Percentiles rank a stretch among this genome's conserved stretches.
phyloP scores from a whole-genome alignment of 30 jellyfish, hydroid and myxozoan species.

The Hydractinia symbiolongicarpus region DNA sequence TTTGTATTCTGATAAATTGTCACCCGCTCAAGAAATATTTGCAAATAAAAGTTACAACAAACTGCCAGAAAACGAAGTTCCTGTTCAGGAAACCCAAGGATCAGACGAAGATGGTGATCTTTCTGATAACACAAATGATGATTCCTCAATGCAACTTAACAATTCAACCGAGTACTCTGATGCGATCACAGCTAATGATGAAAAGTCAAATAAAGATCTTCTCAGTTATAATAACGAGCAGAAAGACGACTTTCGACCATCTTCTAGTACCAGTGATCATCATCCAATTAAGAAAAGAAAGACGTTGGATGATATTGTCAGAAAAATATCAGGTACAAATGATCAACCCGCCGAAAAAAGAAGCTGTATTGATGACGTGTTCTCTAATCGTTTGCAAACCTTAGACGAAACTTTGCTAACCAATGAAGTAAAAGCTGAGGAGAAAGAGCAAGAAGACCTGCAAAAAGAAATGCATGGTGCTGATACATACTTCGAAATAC shows the following conservation, averaged over 20 bases:
- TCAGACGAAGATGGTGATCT: neutral
- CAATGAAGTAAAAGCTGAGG: neutral
- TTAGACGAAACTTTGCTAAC: constrained; percentile 22
- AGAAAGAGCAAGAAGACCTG: neutral
- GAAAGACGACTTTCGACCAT: neutral
- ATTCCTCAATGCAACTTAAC: neutral
- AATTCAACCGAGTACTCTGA: neutral
- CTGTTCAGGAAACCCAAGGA: neutral
- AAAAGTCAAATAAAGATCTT: neutral
- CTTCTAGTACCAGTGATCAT: constrained; percentile 3
- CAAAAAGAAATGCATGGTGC: too few species aligned
- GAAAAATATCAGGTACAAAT: constrained; percentile 15
- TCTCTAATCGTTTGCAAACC: constrained; percentile 21
- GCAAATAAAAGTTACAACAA: neutral
- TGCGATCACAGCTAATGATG: neutral
- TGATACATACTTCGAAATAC: too few species aligned
- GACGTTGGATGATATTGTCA: constrained; percentile 35
- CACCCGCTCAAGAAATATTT: too few species aligned
- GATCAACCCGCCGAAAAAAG: constrained; percentile 20
- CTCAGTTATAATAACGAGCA: neutral
- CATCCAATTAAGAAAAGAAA: constrained; percentile 25
- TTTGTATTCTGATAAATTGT: neutral
- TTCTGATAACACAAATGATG: neutral
- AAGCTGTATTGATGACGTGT: neutral
- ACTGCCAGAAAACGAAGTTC: neutral